These are phyloP conservation scores for Bedellia somnulentella DNA, from an alignment of 2,888 invertebrate genomes.

Conservation along the genomic window DNA sequence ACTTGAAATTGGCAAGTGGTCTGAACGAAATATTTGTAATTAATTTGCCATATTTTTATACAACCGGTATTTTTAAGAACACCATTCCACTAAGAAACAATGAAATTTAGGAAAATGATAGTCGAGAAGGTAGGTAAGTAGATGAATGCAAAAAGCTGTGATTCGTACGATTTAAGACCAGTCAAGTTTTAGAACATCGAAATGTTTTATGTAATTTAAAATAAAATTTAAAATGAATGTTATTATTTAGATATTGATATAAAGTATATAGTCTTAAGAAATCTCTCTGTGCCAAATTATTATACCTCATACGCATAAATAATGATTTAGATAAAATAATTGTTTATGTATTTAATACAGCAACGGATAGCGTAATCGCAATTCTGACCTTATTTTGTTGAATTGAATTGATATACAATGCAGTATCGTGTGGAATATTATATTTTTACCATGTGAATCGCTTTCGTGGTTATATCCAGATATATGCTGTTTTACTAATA, in stretches of 20 bases:
- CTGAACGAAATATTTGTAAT: too few species aligned
- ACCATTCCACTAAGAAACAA: constrained; percentile 35
- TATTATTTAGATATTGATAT: constrained; percentile 27
- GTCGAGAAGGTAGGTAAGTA: constrained; percentile 52
- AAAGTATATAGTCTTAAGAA: constrained; percentile 49
- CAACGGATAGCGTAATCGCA: not conserved
- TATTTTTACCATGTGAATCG: too few species aligned
- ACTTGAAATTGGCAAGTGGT: too few species aligned
- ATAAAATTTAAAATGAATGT: constrained; percentile 38
- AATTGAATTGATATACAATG: too few species aligned
- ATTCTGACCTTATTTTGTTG: too few species aligned
- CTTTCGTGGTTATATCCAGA: too few species aligned
- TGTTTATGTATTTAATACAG: constrained; percentile 19
- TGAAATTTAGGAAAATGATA: constrained; percentile 32
- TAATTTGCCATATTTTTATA: constrained; percentile 43
- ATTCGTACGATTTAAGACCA: constrained; percentile 58
- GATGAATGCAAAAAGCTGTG: constrained; percentile 57
- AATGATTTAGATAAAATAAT: constrained; percentile 48
- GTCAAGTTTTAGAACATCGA: constrained; percentile 61
- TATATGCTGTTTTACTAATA: too few species aligned
- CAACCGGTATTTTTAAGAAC: constrained; percentile 27
- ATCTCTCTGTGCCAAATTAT: constrained; percentile 80
- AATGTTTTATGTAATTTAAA: constrained; percentile 50
- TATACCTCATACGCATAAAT: constrained; percentile 72
- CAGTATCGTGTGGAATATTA: too few species aligned